phyloP scores from a whole-genome alignment of 2,888 invertebrate species.

The Dorcus hopei region DNA sequence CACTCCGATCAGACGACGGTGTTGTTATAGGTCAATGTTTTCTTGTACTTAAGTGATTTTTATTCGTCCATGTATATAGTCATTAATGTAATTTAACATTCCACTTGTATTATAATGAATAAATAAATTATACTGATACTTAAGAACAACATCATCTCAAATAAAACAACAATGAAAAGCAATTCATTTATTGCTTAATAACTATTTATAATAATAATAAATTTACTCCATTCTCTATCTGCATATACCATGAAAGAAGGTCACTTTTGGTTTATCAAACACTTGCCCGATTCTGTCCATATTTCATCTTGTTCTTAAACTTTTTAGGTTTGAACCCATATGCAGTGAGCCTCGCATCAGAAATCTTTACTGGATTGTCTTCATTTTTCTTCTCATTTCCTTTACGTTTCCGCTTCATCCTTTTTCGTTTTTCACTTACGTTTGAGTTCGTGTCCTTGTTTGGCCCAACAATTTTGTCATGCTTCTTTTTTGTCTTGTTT shows the following conservation, averaged over 20 bases:
- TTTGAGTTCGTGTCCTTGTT: not conserved
- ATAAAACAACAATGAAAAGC: too few relatives aligned
- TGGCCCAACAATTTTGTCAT: not conserved
- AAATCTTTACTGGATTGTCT: conserved; percentile 43
- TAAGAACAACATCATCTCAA: not conserved
- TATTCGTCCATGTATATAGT: conserved; percentile 20
- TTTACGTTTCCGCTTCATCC: not conserved
- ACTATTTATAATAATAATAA: too few relatives aligned
- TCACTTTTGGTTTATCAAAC: too few relatives aligned
- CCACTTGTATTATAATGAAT: conserved; percentile 13
- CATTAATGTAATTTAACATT: conserved; percentile 16
- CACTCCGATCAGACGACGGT: not conserved
- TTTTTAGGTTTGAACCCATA: conserved; percentile 92
- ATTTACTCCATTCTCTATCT: too few relatives aligned
- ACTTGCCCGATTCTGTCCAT: conserved; percentile 32
- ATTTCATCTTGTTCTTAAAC: conserved; percentile 74
- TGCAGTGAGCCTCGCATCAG: conserved; percentile 81
- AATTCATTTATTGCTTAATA: too few relatives aligned
- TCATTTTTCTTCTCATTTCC: conserved; percentile 6
- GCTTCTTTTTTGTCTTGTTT: not conserved
- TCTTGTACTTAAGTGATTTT: conserved; percentile 17
- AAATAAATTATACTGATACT: conserved; percentile 16
- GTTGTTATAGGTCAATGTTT: conserved; percentile 3
- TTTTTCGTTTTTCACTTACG: not conserved
- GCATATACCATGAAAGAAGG: too few relatives aligned